Evolutionary conservation across 2,888 invertebrate species (phyloP).

Genomic region (Neuroscelio doddi): DNA sequence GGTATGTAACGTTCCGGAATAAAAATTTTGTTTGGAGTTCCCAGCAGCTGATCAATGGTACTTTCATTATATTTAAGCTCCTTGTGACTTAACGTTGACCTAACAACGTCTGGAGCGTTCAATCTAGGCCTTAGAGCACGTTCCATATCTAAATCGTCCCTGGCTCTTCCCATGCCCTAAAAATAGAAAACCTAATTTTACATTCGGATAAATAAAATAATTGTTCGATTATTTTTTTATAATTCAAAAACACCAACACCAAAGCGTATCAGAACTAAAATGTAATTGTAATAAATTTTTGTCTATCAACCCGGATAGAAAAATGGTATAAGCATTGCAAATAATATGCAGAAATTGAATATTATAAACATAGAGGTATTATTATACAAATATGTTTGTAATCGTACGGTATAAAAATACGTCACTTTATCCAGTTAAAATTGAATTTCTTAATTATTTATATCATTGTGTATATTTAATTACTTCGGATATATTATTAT

Average conservation of each 20-base stretch:
- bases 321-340: too few species aligned
- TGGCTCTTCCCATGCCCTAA: slow-evolving; percentile 76
- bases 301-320: too few species aligned
- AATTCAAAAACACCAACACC: slow-evolving; percentile 4
- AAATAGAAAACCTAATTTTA: slow-evolving; percentile 16
- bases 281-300: too few species aligned
- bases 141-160: slow-evolving; percentile 92
- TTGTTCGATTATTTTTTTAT: background rate
- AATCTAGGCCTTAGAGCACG: slow-evolving; percentile 83
- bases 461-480: too few species aligned
- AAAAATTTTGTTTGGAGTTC: slow-evolving; percentile 90
- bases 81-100: slow-evolving; percentile 82
- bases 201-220: background rate
- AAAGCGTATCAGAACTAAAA: background rate
- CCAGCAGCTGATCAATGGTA: slow-evolving; percentile 89
- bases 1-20: slow-evolving; percentile 95
- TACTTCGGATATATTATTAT: too few species aligned
- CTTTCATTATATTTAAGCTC: slow-evolving; percentile 82
- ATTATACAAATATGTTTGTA: too few species aligned
- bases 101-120: slow-evolving; percentile 89
- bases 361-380: too few species aligned
- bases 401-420: too few species aligned
- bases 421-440: too few species aligned
- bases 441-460: too few species aligned
- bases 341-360: too few species aligned